phyloP scores from a whole-genome alignment of 2,888 invertebrate species.

The Rhopalosiphum nymphaeae region DNA sequence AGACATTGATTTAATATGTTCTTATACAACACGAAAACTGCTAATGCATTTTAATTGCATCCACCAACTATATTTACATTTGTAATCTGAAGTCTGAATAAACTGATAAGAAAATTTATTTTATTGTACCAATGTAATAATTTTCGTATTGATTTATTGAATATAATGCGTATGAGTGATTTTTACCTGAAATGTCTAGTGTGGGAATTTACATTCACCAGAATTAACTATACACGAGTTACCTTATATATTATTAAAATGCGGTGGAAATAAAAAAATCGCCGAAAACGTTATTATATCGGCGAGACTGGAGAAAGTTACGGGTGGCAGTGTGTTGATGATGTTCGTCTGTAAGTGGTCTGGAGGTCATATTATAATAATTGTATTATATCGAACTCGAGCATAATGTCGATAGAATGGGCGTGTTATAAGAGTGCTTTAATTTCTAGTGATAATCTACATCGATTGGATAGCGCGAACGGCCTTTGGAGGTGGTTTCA shows the following conservation, averaged over 20 bases:
- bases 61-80: neutral
- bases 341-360: neutral
- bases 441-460: neutral
- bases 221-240: neutral
- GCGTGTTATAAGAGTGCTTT: neutral
- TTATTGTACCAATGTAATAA: neutral
- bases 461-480: neutral
- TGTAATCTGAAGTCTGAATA: neutral
- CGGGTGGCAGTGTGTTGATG: neutral
- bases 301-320: neutral
- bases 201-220: neutral
- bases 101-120: neutral
- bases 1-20: neutral
- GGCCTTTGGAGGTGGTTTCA: slow-evolving; percentile 9
- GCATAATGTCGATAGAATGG: neutral
- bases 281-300: neutral
- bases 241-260: neutral
- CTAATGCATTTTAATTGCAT: neutral
- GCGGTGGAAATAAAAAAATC: neutral
- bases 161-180: neutral
- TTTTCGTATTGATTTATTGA: neutral
- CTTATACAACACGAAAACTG: neutral
- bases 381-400: neutral
- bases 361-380: neutral
- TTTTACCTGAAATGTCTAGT: neutral